Base-by-base conservation (phyloP, 1,140 invertebrate species). In the Carcinoscorpius rotundicauda region DNA sequence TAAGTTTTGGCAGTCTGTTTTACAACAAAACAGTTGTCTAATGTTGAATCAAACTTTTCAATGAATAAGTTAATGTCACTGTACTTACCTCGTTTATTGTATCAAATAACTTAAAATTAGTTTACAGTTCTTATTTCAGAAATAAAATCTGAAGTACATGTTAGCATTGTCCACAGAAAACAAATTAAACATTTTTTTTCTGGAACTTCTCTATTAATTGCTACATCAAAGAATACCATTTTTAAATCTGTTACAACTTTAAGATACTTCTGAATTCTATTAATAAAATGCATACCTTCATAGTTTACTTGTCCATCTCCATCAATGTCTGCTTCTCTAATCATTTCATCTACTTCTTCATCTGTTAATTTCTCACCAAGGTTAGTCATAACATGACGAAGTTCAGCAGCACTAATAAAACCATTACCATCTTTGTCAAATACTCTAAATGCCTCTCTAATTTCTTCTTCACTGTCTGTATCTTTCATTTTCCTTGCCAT, bases 401-500 rank as follows among this genome's bases (percentile, higher is more conserved):
- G 82, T 81, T 95, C 91, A 68, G 90, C 90, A 72, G 93, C 93
- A 67, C 90, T 93, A 79, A 96, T 96, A 80, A 94, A 96, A 74
- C 93, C 93, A 79, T 97, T 94, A 73, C 92, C 93, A 81, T 98
- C 92, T 81, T 94, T 95, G 80, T 97, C 93, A 80, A 97, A 97
- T 72, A 97, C 93, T 82, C 93, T 88, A 86, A 98, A 98, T 68
- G 93, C 94, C 81, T 97, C 94, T 79, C 92, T 86, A 77, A 97
- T 97, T 79, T 98, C 95, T 78, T 97, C 93, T 83, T 97, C 93
- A 78, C 89, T 93, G 80, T 97, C 93, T 68, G 92, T 96, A 80
- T 97, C 93, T 80, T 96, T 96, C 92, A 97, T 97, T 85, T 97
- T 97, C 76, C 91, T 85, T 72, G 93, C 93, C 92, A 98, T 97